Evolutionary conservation across 1,140 invertebrate species (phyloP).

Genomic region (Hyles vespertilio): DNA sequence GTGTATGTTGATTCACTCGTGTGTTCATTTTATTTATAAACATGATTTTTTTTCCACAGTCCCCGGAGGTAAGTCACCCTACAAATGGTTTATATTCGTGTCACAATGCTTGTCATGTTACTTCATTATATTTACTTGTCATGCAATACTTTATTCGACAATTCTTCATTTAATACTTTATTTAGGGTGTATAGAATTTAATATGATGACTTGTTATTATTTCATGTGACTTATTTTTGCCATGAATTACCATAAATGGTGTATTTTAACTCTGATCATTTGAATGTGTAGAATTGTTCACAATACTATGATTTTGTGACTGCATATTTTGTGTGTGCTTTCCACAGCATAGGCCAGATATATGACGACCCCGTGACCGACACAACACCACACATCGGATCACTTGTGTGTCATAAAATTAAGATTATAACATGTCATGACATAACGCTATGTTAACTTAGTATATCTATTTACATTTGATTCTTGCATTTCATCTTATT

Average conservation of each 20-base stretch:
- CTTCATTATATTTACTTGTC: background rate
- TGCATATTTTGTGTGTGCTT: slow-evolving; percentile 8
- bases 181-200: too few relatives aligned
- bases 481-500: slow-evolving; percentile 19
- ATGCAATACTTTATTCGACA: background rate
- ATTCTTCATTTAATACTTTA: too few relatives aligned
- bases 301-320: background rate
- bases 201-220: too few relatives aligned
- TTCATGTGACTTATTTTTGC: too few relatives aligned
- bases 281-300: too few relatives aligned
- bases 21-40: slow-evolving; percentile 74
- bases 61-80: slow-evolving; percentile 67
- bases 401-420: background rate
- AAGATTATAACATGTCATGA: slow-evolving; percentile 16
- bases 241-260: too few relatives aligned
- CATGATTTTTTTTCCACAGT: slow-evolving; percentile 69
- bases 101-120: slow-evolving; percentile 1
- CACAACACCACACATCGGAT: background rate
- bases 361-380: slow-evolving; percentile 1
- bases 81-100: slow-evolving; percentile 7
- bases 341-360: slow-evolving; percentile 10
- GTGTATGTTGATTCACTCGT: slow-evolving; percentile 70
- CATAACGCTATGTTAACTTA: background rate
- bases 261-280: too few relatives aligned
- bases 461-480: background rate